Conservation (phyloP, 2,888 invertebrate species). For the Polymixis flavicincta region DNA sequence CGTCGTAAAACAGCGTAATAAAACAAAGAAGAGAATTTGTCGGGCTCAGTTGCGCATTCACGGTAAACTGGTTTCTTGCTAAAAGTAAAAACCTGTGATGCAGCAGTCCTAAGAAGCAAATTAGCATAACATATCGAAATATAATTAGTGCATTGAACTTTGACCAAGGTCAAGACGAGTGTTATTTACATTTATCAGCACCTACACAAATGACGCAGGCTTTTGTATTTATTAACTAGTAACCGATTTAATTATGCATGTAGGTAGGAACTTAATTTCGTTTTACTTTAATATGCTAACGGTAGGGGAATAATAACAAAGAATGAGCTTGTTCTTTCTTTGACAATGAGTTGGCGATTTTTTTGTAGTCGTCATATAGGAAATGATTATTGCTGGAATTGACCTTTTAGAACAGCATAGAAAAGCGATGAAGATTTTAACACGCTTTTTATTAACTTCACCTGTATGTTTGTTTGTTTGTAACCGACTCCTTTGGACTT, state of each 20-base stretch:
- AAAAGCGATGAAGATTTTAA: no score
- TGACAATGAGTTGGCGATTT: conserved; percentile 16
- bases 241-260: conserved; percentile 18
- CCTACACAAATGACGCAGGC: conserved; percentile 28
- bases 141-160: conserved; percentile 35
- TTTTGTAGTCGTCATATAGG: not conserved
- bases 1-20: no score
- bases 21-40: no score
- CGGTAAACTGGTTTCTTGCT: no score
- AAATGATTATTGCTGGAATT: not conserved
- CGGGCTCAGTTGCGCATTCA: no score
- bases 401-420: not conserved
- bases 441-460: no score
- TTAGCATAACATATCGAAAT: not conserved
- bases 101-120: no score
- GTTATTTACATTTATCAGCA: conserved; percentile 18
- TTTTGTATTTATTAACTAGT: not conserved
- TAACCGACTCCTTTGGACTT: no score
- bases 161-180: conserved; percentile 28
- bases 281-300: not conserved
- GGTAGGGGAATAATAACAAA: conserved; percentile 8
- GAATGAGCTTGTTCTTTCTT: not conserved
- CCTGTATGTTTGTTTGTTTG: no score
- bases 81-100: no score
- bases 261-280: conserved; percentile 13